Conservation (phyloP, 1,140 invertebrate genomes). For the Zophobas atratus region DNA sequence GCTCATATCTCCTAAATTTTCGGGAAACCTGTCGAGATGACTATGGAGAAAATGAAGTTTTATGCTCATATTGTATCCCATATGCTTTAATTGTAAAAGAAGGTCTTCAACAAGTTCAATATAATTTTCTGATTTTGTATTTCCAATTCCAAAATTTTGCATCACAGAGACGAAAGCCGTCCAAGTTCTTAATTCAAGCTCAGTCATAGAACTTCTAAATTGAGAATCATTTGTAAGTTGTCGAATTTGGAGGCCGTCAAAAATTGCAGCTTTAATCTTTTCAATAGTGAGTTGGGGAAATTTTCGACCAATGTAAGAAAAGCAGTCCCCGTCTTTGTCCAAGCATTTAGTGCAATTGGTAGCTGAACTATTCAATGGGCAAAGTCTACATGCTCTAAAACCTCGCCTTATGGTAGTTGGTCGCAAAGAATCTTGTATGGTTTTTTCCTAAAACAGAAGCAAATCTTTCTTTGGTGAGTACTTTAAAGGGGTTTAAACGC, state of each 20-base stretch:
- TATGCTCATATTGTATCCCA: slow-evolving; percentile 56
- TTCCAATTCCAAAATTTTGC: slow-evolving; percentile 58
- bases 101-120: slow-evolving; percentile 50
- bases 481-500: too few relatives aligned
- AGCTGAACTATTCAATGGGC: too few relatives aligned
- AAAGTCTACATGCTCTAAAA: too few relatives aligned
- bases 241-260: slow-evolving; percentile 53
- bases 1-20: slow-evolving; percentile 49
- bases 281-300: slow-evolving; percentile 46
- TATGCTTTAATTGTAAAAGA: slow-evolving; percentile 51
- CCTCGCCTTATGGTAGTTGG: too few relatives aligned
- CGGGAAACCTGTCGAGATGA: slow-evolving; percentile 43
- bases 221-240: slow-evolving; percentile 39
- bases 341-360: too few relatives aligned
- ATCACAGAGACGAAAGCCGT: slow-evolving; percentile 43
- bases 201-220: slow-evolving; percentile 38
- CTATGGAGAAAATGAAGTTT: slow-evolving; percentile 50
- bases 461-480: too few relatives aligned
- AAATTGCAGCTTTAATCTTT: slow-evolving; percentile 52
- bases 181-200: slow-evolving; percentile 34
- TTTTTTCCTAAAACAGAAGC: too few relatives aligned
- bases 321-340: slow-evolving; percentile 52
- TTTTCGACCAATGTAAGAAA: slow-evolving; percentile 51
- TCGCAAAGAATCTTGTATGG: too few relatives aligned
- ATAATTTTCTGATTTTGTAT: slow-evolving; percentile 53